phyloP scores from a whole-genome alignment of 2,888 invertebrate species.

The Oasisia sp. region DNA sequence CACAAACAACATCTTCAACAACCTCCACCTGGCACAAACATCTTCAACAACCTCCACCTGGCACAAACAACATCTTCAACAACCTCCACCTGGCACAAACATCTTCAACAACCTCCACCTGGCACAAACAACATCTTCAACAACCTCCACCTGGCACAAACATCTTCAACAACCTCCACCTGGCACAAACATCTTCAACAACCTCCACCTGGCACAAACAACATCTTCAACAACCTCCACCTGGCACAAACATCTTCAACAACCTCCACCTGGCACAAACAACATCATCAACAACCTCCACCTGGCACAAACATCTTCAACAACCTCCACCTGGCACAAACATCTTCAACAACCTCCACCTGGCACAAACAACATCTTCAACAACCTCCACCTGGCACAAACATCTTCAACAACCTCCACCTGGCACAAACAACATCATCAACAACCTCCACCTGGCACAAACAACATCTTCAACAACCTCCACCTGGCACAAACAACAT shows the following conservation, averaged over 20 bases:
- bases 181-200: background rate
- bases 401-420: no score
- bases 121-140: background rate
- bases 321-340: background rate
- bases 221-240: background rate
- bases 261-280: background rate
- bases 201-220: background rate
- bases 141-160: background rate
- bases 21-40: no score
- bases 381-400: constrained; percentile 30
- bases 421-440: no score
- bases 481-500: no score
- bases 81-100: no score
- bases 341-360: no score
- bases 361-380: no score
- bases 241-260: background rate
- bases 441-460: no score
- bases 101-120: background rate
- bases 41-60: no score
- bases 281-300: background rate
- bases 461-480: no score
- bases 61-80: background rate
- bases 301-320: background rate
- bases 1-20: no score
- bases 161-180: background rate